Percentiles rank a stretch among this genome's conserved stretches.
Conservation (phyloP, 2,113 vertebrate species). For the Bos javanicus region DNA sequence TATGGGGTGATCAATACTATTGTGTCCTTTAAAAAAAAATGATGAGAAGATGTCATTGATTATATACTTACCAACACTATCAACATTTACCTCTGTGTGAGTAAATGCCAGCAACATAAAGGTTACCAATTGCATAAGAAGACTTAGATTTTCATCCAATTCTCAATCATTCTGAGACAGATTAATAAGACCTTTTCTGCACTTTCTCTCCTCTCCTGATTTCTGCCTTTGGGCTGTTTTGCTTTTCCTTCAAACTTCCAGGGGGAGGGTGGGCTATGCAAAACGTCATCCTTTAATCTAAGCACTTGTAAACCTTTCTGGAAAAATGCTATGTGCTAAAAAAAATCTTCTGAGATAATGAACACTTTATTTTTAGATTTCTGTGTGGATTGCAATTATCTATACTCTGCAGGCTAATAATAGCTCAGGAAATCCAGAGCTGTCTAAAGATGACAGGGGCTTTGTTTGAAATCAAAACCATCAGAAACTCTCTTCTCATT, state of each 20-base stretch:
- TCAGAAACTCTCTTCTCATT: conserved; percentile 23
- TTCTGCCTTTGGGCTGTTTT: background rate
- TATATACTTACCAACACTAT: background rate
- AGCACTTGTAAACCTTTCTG: conserved; percentile 24
- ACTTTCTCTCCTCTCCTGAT: background rate
- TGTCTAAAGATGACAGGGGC: conserved; percentile 2
- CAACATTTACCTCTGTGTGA: conserved; percentile 61
- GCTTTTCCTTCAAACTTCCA: conserved; percentile 3
- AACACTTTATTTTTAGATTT: conserved; percentile 70
- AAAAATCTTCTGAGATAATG: conserved; percentile 41
- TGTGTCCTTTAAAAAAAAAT: conserved; percentile 61
- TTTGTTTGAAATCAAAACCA: conserved; percentile 10
- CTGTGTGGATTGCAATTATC: conserved; percentile 65
- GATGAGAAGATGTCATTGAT: conserved; percentile 69
- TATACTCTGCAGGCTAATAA: conserved; percentile 46
- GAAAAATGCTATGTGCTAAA: background rate
- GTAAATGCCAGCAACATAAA: conserved; percentile 60
- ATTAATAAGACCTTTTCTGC: background rate
- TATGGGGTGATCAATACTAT: conserved; percentile 80
- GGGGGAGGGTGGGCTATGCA: background rate
- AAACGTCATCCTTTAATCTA: conserved; percentile 1
- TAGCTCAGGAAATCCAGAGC: conserved; percentile 43
- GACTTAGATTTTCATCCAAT: conserved; percentile 47
- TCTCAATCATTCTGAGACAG: conserved; percentile 34
- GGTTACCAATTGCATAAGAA: conserved; percentile 46